phyloP scores from a whole-genome alignment of 2,797 vertebrate genomes.

The Danio jaintianensis region DNA sequence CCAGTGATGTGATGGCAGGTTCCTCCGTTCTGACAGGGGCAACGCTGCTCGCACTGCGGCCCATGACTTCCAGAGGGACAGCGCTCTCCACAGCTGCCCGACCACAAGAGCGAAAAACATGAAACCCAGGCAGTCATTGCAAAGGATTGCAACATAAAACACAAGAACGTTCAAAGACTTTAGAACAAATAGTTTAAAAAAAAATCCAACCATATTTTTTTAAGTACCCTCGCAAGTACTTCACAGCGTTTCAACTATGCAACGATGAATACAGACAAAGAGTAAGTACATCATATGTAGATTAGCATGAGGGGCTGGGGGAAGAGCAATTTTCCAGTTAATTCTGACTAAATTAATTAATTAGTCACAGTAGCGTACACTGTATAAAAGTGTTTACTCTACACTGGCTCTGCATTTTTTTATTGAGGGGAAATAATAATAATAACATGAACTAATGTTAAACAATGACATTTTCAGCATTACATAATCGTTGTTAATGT shows the following conservation, averaged over 20 bases:
- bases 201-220: conserved; percentile 2
- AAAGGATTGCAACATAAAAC: conserved; percentile 53
- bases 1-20: conserved; percentile 97
- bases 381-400: not conserved
- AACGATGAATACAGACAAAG: conserved; percentile 26
- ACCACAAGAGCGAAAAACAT: conserved; percentile 38
- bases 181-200: conserved; percentile 33
- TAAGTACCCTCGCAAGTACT: conserved; percentile 29
- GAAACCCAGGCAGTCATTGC: conserved; percentile 41
- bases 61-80: conserved; percentile 96
- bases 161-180: conserved; percentile 41
- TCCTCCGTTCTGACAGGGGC: conserved; percentile 97
- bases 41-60: conserved; percentile 92
- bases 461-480: no score
- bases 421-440: not conserved
- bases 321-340: not conserved
- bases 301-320: not conserved
- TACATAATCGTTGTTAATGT: no score
- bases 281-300: conserved; percentile 12
- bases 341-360: not conserved
- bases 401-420: not conserved
- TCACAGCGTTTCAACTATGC: conserved; percentile 25
- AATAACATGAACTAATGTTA: no score
- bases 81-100: conserved; percentile 89
- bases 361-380: not conserved